Evolutionary conservation across 1,140 invertebrate species (phyloP).

Genomic region (Charaxes varanes): DNA sequence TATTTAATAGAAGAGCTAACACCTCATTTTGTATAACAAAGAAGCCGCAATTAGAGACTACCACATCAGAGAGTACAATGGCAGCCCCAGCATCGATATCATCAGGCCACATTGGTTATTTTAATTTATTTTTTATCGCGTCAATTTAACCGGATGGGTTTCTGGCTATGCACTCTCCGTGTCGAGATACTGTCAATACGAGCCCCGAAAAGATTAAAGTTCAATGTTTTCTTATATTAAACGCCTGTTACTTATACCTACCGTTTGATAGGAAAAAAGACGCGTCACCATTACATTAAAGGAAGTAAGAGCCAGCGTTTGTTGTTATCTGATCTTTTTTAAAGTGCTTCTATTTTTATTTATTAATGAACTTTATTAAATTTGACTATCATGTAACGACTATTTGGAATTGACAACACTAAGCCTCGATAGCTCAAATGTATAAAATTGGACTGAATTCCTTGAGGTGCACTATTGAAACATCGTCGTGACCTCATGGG

Average conservation of each 20-base stretch:
- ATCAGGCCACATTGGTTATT: constrained; percentile 53
- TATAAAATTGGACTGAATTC: too few species aligned
- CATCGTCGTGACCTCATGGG: too few species aligned
- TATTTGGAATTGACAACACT: too few species aligned
- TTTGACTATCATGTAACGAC: too few species aligned
- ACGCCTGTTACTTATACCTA: constrained; percentile 11
- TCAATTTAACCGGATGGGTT: constrained; percentile 61
- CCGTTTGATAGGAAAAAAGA: background rate
- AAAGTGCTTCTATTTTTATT: too few species aligned
- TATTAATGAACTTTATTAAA: too few species aligned
- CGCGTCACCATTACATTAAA: background rate
- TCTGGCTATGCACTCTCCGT: constrained; percentile 41
- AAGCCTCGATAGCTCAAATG: too few species aligned
- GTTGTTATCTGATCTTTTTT: background rate
- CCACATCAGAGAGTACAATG: constrained; percentile 57
- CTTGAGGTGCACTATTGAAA: too few species aligned
- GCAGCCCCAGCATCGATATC: constrained; percentile 59
- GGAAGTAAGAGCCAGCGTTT: background rate
- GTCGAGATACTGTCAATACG: constrained; percentile 32
- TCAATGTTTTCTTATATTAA: constrained; percentile 48
- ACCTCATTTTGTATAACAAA: constrained; percentile 73
- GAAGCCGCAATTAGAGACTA: constrained; percentile 63
- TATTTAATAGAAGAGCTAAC: constrained; percentile 71
- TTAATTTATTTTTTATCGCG: constrained; percentile 71
- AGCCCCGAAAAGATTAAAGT: constrained; percentile 47